Evolutionary conservation across 1,140 invertebrate species (phyloP), one percentile per base, ranked within the genome.

Genomic region (Neuroterus valhalla): DNA sequence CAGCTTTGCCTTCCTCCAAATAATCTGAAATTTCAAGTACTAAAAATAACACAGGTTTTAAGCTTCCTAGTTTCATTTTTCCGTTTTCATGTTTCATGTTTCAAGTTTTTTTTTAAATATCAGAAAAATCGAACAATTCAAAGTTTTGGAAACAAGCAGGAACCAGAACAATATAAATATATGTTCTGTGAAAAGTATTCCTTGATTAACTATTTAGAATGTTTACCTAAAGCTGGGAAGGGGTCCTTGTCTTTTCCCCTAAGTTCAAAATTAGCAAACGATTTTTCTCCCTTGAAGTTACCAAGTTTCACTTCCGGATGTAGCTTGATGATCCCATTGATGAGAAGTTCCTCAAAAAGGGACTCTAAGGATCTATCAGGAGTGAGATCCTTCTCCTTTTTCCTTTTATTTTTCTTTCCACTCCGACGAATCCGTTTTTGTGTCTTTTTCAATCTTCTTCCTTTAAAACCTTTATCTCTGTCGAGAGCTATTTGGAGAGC

Each of bases 341-440:
- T 92, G 0, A 98, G 92, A 17, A 99, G 87, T 89, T 99, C 98
- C 88, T 98, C 97, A 87, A 97, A 97, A 1, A 98, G 89, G 0
- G 96, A 97, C 86, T 98, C 96, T 2, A 94, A 94, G 0, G 95
- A 96, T 82, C 96, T 91, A 84, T 99, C 97, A 0, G 97, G 96
- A 17, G 98, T 99, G 46, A 99, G 90, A 91, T 99, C 97, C 89
- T 99, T 99, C 83, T 98, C 97, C 88, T 97, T 98, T 84, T 97
- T 97, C 85, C 96, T 97, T 88, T 97, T 98, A 80, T 93, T 94
- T 76, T 96, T 96, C 84, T 96, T 97, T 21, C 95, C 95, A 70
- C 95, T 94, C 8, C 94, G 92, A 23, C 95, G 92, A 21, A 94
- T 91, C 91, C 94, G 93, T 86, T 95, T 96, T 86, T 96, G 96